These are phyloP conservation scores for Rhodinocichla rosea DNA, from an alignment of 2,113 vertebrate genomes.

Conservation along the genomic window DNA sequence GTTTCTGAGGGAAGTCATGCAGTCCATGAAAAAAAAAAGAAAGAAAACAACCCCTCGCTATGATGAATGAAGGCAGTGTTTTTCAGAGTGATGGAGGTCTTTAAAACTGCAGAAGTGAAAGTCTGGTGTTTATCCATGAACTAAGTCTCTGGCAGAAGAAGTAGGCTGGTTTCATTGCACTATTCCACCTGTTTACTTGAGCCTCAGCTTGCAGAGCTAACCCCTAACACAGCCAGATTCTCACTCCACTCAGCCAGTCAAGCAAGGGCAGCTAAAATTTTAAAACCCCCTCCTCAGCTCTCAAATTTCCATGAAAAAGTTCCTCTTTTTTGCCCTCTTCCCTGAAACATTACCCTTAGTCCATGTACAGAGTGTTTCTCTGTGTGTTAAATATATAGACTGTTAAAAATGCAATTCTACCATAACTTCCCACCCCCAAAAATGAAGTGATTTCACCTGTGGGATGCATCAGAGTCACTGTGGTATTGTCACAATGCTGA, in stretches of 20 bases:
- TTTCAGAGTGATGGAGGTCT: not conserved
- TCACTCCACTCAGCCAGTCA: not conserved
- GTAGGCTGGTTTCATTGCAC: slow-evolving; percentile 31
- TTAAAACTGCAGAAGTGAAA: slow-evolving; percentile 9
- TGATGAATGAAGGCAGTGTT: slow-evolving; percentile 24
- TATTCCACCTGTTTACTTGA: slow-evolving; percentile 64
- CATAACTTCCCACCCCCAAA: not conserved
- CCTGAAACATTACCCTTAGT: not conserved
- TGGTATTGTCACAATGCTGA: not conserved
- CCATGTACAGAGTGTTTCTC: not conserved
- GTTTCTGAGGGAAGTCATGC: not conserved
- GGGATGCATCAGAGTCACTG: not conserved
- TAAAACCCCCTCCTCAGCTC: not conserved
- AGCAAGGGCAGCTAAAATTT: not conserved
- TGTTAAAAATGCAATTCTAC: not conserved
- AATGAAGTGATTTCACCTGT: not conserved
- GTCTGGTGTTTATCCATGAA: slow-evolving; percentile 53
- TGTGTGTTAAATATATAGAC: not conserved
- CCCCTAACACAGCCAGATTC: slow-evolving; percentile 7
- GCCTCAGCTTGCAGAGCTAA: not conserved
- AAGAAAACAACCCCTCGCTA: not conserved
- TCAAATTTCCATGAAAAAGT: not conserved
- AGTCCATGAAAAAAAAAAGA: not conserved
- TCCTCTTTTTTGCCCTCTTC: not conserved
- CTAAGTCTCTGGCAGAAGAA: slow-evolving; percentile 27